phyloP scores from a whole-genome alignment of 2,888 invertebrate genomes.

The Mantis religiosa region DNA sequence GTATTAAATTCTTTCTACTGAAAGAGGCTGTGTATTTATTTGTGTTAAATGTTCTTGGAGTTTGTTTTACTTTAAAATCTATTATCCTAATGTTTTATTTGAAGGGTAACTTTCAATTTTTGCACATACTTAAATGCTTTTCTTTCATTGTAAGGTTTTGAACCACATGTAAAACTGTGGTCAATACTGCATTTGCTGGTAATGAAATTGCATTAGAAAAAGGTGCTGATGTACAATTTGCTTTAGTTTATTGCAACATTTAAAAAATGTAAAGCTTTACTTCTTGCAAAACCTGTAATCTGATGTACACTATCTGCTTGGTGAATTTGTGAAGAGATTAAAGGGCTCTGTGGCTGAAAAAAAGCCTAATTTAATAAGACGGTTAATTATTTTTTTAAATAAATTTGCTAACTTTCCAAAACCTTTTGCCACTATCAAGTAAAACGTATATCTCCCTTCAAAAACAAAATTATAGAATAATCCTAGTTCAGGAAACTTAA shows the following conservation, averaged over 20 bases:
- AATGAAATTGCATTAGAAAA: background rate
- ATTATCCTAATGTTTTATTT: background rate
- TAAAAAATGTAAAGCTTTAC: background rate
- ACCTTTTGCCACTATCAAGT: no score
- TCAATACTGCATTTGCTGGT: background rate
- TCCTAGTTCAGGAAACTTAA: no score
- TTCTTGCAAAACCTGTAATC: slow-evolving; percentile 3
- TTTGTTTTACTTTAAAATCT: background rate
- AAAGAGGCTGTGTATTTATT: slow-evolving; percentile 23
- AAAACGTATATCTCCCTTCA: no score
- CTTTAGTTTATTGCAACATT: background rate
- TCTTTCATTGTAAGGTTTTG: background rate
- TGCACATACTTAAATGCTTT: background rate
- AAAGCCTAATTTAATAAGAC: no score
- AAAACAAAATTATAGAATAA: no score
- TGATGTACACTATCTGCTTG: slow-evolving; percentile 17
- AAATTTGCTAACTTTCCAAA: no score
- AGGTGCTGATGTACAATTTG: background rate
- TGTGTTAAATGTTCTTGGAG: background rate
- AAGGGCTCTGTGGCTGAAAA: slow-evolving; percentile 12
- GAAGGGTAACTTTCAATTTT: background rate
- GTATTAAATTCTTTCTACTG: slow-evolving; percentile 35
- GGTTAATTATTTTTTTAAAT: no score
- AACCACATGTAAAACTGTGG: background rate
- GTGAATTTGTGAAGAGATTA: slow-evolving; percentile 20